Conservation (phyloP, 2,797 vertebrate genomes). For the Columba guinea region DNA sequence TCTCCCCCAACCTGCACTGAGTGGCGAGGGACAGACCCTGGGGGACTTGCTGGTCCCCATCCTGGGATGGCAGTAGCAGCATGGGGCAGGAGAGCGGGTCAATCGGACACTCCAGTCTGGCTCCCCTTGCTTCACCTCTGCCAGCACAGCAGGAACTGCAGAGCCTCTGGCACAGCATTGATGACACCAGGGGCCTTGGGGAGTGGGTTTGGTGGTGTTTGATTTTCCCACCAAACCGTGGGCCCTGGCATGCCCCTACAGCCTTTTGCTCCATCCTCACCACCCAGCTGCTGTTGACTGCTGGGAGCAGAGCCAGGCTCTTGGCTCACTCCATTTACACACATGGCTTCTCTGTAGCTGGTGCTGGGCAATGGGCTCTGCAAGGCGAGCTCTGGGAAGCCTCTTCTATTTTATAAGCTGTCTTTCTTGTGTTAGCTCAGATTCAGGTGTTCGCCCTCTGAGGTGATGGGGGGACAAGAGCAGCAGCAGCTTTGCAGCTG, state of each 20-base stretch:
- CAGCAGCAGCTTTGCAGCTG: neutral
- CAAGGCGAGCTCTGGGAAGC: neutral
- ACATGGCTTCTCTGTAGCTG: neutral
- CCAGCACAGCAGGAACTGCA: neutral
- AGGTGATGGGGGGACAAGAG: neutral
- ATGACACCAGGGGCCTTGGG: neutral
- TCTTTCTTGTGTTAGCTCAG: neutral
- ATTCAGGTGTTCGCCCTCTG: neutral
- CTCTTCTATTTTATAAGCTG: neutral
- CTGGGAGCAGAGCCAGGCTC: neutral
- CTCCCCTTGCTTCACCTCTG: neutral
- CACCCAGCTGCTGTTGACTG: neutral
- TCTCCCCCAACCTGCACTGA: neutral
- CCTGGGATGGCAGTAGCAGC: fast-evolving
- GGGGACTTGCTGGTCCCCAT: neutral
- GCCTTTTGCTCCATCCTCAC: fast-evolving
- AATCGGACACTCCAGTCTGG: neutral
- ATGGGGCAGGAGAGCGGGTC: fast-evolving
- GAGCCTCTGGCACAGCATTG: fast-evolving
- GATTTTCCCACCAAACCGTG: neutral
- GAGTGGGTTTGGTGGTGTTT: neutral
- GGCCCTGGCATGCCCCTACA: neutral
- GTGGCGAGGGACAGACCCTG: neutral
- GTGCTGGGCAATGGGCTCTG: neutral
- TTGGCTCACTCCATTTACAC: neutral